phyloP scores from a whole-genome alignment of 2,113 vertebrate species.

The Globicephala melas region DNA sequence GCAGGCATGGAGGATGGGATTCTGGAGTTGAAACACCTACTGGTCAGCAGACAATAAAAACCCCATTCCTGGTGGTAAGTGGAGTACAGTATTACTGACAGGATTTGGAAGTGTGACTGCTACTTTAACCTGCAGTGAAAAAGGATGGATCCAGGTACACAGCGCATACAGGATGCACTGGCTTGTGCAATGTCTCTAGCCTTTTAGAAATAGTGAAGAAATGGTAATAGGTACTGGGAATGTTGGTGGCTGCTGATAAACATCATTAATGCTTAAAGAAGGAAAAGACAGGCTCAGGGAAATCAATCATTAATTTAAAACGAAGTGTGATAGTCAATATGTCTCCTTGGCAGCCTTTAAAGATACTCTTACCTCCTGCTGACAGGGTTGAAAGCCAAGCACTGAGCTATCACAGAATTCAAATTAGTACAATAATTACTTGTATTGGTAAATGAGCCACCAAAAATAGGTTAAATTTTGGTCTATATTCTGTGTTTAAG shows the following conservation, averaged over 20 bases:
- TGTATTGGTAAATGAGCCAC: background rate
- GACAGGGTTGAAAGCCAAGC: background rate
- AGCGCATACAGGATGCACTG: background rate
- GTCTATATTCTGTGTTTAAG: background rate
- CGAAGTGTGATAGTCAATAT: background rate
- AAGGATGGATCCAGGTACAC: background rate
- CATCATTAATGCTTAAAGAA: background rate
- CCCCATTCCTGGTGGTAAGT: background rate
- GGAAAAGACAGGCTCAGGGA: background rate
- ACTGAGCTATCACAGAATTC: background rate
- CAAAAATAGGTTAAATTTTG: background rate
- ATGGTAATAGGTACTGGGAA: background rate
- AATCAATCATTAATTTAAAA: background rate
- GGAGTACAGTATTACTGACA: background rate
- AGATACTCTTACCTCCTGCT: background rate
- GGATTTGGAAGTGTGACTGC: background rate
- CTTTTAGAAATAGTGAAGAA: background rate
- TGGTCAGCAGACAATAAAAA: background rate
- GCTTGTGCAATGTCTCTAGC: background rate
- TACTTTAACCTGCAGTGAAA: background rate
- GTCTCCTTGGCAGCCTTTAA: background rate
- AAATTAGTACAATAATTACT: background rate
- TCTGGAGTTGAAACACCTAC: background rate
- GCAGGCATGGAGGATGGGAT: rapidly evolving
- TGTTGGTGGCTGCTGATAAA: background rate